phyloP scores from a whole-genome alignment of 1,140 invertebrate genomes.

The Apis mellifera region DNA sequence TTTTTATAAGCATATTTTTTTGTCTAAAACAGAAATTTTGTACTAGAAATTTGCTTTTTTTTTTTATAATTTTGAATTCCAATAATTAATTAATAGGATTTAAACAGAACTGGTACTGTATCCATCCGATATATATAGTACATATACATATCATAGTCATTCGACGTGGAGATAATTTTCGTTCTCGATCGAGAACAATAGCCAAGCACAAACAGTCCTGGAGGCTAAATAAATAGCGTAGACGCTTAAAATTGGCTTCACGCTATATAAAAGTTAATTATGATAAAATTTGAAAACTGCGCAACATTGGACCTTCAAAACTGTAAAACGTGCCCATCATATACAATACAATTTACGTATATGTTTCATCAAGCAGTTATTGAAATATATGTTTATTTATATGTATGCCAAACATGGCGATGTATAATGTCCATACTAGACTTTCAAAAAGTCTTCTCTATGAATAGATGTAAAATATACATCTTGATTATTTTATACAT shows the following conservation, averaged over 20 bases:
- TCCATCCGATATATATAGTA: conserved; percentile 58
- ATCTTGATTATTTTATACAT: not conserved
- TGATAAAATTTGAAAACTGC: conserved; percentile 65
- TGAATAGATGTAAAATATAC: not conserved
- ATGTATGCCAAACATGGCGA: not conserved
- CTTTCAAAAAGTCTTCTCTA: not conserved
- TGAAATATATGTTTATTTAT: not conserved
- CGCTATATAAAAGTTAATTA: conserved; percentile 54
- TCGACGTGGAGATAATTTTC: conserved; percentile 39
- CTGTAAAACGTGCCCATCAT: conserved; percentile 4
- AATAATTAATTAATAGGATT: not conserved
- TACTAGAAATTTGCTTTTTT: conserved; percentile 19
- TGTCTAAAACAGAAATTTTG: conserved; percentile 25
- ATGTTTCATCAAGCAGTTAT: not conserved
- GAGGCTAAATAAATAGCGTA: conserved; percentile 27
- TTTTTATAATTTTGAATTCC: conserved; percentile 11
- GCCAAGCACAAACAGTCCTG: conserved; percentile 38
- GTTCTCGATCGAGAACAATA: conserved; percentile 1
- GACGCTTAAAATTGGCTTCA: conserved; percentile 38
- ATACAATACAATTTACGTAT: conserved; percentile 14
- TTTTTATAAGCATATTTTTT: not conserved
- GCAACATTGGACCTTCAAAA: conserved; percentile 56
- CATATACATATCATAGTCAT: conserved; percentile 21
- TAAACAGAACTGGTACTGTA: conserved; percentile 45
- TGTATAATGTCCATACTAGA: conserved; percentile 1